Percentiles rank a stretch among this genome's conserved stretches.
These are phyloP conservation scores for Crax fasciolata DNA, from an alignment of 2,797 vertebrate genomes.

Conservation along the genomic window DNA sequence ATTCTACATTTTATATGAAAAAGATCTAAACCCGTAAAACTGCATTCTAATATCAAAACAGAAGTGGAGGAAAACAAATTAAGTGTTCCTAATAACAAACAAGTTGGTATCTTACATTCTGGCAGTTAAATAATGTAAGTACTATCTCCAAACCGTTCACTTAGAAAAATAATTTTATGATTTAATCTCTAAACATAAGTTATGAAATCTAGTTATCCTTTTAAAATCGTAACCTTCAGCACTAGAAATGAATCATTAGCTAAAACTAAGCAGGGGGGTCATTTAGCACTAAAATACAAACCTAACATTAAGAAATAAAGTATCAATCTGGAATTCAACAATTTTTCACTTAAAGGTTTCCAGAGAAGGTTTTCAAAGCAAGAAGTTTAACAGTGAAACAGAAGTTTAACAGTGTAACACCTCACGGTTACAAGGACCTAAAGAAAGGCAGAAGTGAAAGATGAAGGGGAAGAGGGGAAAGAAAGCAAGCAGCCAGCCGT, in stretches of 20 bases:
- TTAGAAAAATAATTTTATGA: conserved; percentile 1
- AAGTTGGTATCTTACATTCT: background rate
- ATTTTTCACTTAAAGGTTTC: background rate
- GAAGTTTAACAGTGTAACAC: background rate
- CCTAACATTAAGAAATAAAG: background rate
- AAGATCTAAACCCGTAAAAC: background rate
- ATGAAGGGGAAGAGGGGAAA: background rate
- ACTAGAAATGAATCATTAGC: background rate
- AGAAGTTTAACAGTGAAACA: background rate
- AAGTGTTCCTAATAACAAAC: background rate
- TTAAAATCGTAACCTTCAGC: background rate
- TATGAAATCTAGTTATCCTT: background rate
- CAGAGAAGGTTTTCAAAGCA: background rate
- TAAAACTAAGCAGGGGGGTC: background rate
- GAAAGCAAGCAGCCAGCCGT: background rate
- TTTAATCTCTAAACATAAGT: conserved; percentile 15
- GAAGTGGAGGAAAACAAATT: background rate
- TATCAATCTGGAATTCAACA: background rate
- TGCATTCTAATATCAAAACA: background rate
- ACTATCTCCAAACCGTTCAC: background rate
- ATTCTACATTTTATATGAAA: background rate
- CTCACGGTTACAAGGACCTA: background rate
- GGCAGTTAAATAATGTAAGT: background rate
- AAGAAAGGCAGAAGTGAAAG: conserved; percentile 18
- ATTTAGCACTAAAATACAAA: background rate